Evolutionary conservation across 2,888 invertebrate genomes (phyloP), one percentile per base, ranked within the genome.

Genomic region (Cynaeus angustus): DNA sequence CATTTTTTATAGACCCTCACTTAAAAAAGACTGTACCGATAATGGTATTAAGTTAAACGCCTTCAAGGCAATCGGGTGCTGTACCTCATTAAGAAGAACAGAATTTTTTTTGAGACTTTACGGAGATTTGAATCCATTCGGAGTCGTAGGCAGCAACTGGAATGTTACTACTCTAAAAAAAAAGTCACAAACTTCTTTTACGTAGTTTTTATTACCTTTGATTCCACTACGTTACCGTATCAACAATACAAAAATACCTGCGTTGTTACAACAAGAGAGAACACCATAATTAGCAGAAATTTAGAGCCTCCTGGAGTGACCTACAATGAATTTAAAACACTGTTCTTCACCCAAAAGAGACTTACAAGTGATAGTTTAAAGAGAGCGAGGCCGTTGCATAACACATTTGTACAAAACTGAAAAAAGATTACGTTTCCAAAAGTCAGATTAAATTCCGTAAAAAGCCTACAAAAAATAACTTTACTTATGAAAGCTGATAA

Each of bases 241-340:
- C 56, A 56, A 14, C 56, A 56, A 13, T 13, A 56, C 10, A 56
- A n/a, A 28, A 56, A 56, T 1, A 56, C 12, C 38, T 56, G 38
- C n/a, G 10, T 12, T n/a, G 10, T 30, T n/a, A 6, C 41, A 12
- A 41, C 13, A 3, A n/a, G 6, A 41, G 13, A 41, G 13, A 13
- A 9, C 9, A 33, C 6, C 33, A 33, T 7, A 33, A n/a, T 33
- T 4, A 33, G 21, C 1, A 12, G 13, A 26, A 48, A 48, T 48
- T 45, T 16, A 9, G 21, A 8, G 8, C 21, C 16, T 16, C 6
- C 16, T 8, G 21, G 48, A 1, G 13, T 7, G 7, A 16, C 16
- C 48, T 48, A 1, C n/a, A 7, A n/a, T 33, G n/a, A 6, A 33
- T 41, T 5, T 2, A 41, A 56, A 38, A 56, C 9, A 41, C 1